Evolutionary conservation across 1,140 invertebrate species (phyloP).

Genomic region (Pogonus chalceus): DNA sequence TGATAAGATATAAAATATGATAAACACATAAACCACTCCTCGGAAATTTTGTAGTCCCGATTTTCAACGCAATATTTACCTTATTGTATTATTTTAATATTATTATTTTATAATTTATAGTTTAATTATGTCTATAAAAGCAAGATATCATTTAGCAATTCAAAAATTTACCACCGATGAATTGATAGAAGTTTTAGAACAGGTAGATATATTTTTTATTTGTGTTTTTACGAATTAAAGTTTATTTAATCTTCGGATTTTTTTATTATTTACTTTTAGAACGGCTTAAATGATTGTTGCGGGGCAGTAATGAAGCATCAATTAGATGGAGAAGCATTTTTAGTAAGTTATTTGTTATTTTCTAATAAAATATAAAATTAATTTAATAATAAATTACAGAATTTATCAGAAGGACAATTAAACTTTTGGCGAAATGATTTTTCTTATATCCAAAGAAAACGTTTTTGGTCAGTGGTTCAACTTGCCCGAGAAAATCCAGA

Average conservation of each 20-base stretch:
- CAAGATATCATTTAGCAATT: too few relatives aligned
- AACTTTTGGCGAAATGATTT: not conserved
- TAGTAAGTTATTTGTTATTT: conserved; percentile 12
- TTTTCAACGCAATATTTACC: too few relatives aligned
- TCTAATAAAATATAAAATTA: not conserved
- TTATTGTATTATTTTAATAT: too few relatives aligned
- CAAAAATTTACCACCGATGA: conserved; percentile 6
- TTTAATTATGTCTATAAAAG: too few relatives aligned
- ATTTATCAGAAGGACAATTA: not conserved
- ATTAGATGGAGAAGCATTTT: conserved; percentile 11
- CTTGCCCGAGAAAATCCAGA: not conserved
- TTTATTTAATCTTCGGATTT: too few relatives aligned
- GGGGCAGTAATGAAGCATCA: not conserved
- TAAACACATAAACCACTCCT: too few relatives aligned
- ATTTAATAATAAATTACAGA: not conserved
- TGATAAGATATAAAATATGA: too few relatives aligned
- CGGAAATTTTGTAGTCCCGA: too few relatives aligned
- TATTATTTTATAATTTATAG: too few relatives aligned
- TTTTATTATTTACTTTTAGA: conserved; percentile 10
- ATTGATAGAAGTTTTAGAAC: conserved; percentile 9
- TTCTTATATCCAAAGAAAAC: not conserved
- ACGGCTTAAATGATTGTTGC: conserved; percentile 12
- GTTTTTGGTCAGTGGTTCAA: not conserved
- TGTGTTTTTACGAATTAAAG: too few relatives aligned
- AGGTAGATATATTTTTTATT: conserved; percentile 10